Conservation (phyloP, 2,888 invertebrate genomes). For the Agrilus mali region DNA sequence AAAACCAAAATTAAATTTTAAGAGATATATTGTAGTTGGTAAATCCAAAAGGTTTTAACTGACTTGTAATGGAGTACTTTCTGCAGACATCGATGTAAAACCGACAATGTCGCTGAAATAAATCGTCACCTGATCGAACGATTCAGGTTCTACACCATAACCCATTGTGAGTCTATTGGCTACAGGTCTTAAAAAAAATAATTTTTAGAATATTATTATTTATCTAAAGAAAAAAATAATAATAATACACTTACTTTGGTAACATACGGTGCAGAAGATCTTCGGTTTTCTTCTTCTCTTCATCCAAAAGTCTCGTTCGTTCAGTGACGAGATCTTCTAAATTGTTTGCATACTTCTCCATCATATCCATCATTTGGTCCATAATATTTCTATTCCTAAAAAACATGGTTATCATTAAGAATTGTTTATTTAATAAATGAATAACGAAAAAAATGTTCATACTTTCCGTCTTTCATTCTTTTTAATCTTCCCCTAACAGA, state of each 20-base stretch:
- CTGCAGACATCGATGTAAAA: constrained; percentile 90
- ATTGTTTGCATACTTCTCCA: constrained; percentile 93
- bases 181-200: constrained; percentile 54
- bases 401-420: constrained; percentile 10
- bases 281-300: constrained; percentile 89
- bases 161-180: constrained; percentile 79
- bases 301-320: constrained; percentile 75
- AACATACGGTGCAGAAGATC: constrained; percentile 88
- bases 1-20: constrained; percentile 10
- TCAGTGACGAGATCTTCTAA: constrained; percentile 89
- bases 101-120: constrained; percentile 97
- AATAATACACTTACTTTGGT: constrained; percentile 62
- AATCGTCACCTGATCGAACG: constrained; percentile 86
- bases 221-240: neutral
- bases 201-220: neutral
- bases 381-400: constrained; percentile 75
- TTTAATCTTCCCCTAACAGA: constrained; percentile 68
- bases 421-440: constrained; percentile 1
- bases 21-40: neutral
- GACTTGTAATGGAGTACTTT: constrained; percentile 82
- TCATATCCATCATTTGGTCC: constrained; percentile 98
- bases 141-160: constrained; percentile 84
- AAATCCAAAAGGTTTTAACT: constrained; percentile 2
- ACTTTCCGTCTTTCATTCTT: constrained; percentile 82
- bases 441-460: constrained; percentile 29